Conservation (phyloP, 2,888 invertebrate genomes). For the Opisthograptis luteolata region DNA sequence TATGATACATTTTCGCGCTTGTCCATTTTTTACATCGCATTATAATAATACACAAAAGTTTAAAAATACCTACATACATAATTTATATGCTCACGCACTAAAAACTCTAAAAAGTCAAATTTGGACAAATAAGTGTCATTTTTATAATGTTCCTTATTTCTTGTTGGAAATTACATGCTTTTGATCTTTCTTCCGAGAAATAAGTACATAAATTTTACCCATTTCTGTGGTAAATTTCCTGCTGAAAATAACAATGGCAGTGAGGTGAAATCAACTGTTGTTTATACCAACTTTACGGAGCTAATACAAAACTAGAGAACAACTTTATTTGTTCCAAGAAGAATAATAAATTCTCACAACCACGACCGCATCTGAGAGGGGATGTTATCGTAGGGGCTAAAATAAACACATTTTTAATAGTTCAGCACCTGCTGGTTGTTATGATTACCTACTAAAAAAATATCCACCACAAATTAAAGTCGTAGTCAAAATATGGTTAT, state of each 20-base stretch:
- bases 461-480: no score
- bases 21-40: no score
- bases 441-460: background rate
- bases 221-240: no score
- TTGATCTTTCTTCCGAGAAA: no score
- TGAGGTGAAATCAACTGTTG: constrained; percentile 22
- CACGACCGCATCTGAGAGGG: constrained; percentile 38
- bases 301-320: constrained; percentile 36
- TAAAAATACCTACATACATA: background rate
- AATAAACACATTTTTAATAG: constrained; percentile 61
- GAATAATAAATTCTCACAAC: constrained; percentile 58
- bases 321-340: constrained; percentile 55
- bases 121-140: no score
- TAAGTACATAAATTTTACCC: background rate
- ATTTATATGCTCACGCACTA: no score
- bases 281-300: constrained; percentile 33
- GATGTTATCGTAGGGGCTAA: constrained; percentile 58
- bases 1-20: no score
- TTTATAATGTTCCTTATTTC: no score
- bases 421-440: background rate
- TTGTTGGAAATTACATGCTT: no score
- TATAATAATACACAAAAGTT: no score
- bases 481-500: no score
- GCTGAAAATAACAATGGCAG: constrained; percentile 26
- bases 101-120: no score